Evolutionary conservation across 2,113 vertebrate genomes (phyloP).

Genomic region (Rana temporaria): DNA sequence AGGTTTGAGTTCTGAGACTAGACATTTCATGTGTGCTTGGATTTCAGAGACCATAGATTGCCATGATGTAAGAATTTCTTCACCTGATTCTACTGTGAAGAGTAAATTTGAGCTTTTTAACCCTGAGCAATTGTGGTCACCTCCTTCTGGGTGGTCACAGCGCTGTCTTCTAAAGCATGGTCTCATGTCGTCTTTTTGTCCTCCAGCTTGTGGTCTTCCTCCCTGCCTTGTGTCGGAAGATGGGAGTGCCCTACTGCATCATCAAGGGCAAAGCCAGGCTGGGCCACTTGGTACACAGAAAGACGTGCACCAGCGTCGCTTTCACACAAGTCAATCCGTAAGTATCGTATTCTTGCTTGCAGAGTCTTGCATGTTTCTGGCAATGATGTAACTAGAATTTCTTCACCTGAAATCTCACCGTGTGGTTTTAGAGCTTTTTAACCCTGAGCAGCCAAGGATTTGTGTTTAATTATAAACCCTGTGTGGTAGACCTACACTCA

Average conservation of each 20-base stretch:
- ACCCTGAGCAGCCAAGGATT: constrained; percentile 62
- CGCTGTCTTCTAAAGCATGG: neutral
- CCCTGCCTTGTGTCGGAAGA: constrained; percentile 95
- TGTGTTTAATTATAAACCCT: neutral
- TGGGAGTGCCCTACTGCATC: constrained; percentile 98
- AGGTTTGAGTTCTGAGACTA: too few relatives aligned
- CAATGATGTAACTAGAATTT: constrained; percentile 73
- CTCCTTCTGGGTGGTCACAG: neutral
- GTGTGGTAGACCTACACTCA: neutral
- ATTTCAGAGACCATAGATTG: constrained; percentile 58
- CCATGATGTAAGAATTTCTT: constrained; percentile 79
- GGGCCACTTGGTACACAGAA: constrained; percentile 93
- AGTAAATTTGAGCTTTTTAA: constrained; percentile 75
- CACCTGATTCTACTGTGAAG: constrained; percentile 69
- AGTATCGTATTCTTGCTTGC: constrained; percentile 65
- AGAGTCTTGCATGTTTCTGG: neutral
- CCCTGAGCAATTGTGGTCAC: constrained; percentile 69
- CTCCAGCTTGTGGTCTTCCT: constrained; percentile 93
- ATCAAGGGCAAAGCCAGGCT: constrained; percentile 94
- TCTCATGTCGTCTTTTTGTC: neutral
- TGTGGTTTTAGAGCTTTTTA: constrained; percentile 61
- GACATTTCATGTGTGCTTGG: too few relatives aligned
- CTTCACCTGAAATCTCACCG: constrained; percentile 69
- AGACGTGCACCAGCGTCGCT: constrained; percentile 91
- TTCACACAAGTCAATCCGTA: constrained; percentile 95